Conservation (phyloP, 1,140 invertebrate species). For the Amphibalanus amphitrite region DNA sequence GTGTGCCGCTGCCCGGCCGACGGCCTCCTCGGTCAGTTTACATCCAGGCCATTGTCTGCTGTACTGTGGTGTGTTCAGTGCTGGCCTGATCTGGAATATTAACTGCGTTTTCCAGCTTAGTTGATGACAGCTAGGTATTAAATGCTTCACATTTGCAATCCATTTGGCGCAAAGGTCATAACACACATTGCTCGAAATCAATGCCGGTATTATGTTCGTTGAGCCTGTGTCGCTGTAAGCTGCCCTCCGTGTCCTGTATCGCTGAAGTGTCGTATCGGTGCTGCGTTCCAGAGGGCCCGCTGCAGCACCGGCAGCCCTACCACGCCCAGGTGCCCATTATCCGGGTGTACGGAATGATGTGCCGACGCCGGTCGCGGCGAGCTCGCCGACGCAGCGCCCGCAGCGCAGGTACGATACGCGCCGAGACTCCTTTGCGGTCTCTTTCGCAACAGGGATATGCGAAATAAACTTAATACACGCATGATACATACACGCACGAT, state of each 20-base stretch:
- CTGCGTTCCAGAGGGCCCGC: conserved; percentile 55
- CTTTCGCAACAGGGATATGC: no score
- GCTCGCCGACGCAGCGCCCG: conserved; percentile 6
- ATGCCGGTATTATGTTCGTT: neutral
- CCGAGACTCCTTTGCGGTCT: no score
- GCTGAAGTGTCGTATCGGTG: conserved; percentile 6
- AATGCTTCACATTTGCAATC: conserved; percentile 2
- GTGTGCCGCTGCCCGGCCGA: conserved; percentile 75
- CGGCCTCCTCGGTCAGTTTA: conserved; percentile 52
- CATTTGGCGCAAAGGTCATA: neutral
- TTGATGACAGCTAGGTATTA: neutral
- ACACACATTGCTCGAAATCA: neutral
- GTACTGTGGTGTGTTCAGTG: no score
- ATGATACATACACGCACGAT: no score
- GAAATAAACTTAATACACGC: no score
- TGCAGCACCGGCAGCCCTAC: conserved; percentile 80
- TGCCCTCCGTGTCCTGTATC: neutral
- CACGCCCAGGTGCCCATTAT: conserved; percentile 84
- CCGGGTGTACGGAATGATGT: conserved; percentile 85
- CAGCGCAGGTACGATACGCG: no score
- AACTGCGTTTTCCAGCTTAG: no score
- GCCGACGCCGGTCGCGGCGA: conserved; percentile 24
- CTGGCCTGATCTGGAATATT: no score
- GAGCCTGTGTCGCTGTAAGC: no score
- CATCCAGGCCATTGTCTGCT: neutral